Percentiles rank a stretch among this genome's conserved stretches.
These are phyloP conservation scores for Mesochorus sp. DNA, from an alignment of 2,888 invertebrate species.

Conservation along the genomic window DNA sequence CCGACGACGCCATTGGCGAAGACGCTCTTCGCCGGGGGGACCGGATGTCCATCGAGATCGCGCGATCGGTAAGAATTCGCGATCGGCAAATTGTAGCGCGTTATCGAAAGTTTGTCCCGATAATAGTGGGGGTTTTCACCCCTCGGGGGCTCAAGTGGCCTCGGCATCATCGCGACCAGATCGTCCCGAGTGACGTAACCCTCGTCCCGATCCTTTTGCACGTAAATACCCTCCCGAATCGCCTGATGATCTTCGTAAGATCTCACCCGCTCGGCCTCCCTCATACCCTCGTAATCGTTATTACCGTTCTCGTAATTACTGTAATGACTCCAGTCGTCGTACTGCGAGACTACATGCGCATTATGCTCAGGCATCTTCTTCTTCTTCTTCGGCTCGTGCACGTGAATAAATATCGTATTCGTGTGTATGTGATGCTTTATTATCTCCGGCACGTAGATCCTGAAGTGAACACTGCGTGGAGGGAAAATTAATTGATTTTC, in stretches of 20 bases:
- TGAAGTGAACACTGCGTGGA: slow-evolving; percentile 84
- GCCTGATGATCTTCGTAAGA: neutral
- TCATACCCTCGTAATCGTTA: too few relatives aligned
- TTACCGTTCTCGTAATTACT: slow-evolving; percentile 75
- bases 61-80: slow-evolving; percentile 10
- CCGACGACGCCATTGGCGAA: slow-evolving; percentile 56
- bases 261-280: slow-evolving; percentile 19
- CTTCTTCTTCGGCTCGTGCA: slow-evolving; percentile 76
- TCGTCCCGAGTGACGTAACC: slow-evolving; percentile 48
- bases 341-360: slow-evolving; percentile 82
- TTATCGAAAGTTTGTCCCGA: slow-evolving; percentile 62
- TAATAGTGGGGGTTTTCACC: slow-evolving; percentile 33
- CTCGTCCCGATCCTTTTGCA: slow-evolving; percentile 13
- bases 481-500: slow-evolving; percentile 26
- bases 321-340: slow-evolving; percentile 74
- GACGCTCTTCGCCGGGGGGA: slow-evolving; percentile 18
- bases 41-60: slow-evolving; percentile 24
- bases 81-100: slow-evolving; percentile 55
- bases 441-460: slow-evolving; percentile 85
- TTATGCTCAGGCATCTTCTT: slow-evolving; percentile 67
- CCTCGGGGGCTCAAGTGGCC: neutral
- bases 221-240: neutral
- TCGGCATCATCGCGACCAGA: neutral
- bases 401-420: slow-evolving; percentile 85
- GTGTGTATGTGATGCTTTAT: slow-evolving; percentile 85